Evolutionary conservation across 1,140 invertebrate species (phyloP).

Genomic region (Cotesia vestalis): DNA sequence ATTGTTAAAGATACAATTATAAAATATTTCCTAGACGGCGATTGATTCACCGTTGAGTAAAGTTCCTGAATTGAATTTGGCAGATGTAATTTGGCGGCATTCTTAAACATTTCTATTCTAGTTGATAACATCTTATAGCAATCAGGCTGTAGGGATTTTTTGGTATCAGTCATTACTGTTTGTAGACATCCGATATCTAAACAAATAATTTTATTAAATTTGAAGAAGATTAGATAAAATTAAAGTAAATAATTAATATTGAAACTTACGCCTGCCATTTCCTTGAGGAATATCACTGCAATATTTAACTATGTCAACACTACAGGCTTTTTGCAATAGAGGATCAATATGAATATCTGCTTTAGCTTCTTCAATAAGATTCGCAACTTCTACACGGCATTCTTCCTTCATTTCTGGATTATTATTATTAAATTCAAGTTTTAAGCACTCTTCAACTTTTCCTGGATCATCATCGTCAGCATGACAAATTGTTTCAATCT

Average conservation of each 20-base stretch:
- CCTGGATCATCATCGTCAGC: constrained; percentile 61
- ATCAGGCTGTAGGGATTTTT: constrained; percentile 75
- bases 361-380: constrained; percentile 80
- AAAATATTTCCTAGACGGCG: constrained; percentile 82
- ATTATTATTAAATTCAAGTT: constrained; percentile 75
- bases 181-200: constrained; percentile 86
- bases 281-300: constrained; percentile 86
- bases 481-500: constrained; percentile 65
- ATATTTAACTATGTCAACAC: constrained; percentile 82
- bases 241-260: constrained; percentile 9
- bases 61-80: constrained; percentile 78
- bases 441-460: constrained; percentile 89
- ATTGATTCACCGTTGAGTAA: constrained; percentile 71
- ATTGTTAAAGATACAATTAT: constrained; percentile 75
- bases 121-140: constrained; percentile 82
- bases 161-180: constrained; percentile 73
- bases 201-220: constrained; percentile 33
- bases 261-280: constrained; percentile 80
- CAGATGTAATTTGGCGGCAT: constrained; percentile 78
- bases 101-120: constrained; percentile 89
- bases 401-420: constrained; percentile 75
- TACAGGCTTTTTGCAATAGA: constrained; percentile 79
- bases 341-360: constrained; percentile 88
- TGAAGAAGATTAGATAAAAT: constrained; percentile 12
- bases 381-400: constrained; percentile 83